Evolutionary conservation across 2,888 invertebrate species (phyloP), one percentile per base, ranked within the genome.

Genomic region (Branchellion lobata): DNA sequence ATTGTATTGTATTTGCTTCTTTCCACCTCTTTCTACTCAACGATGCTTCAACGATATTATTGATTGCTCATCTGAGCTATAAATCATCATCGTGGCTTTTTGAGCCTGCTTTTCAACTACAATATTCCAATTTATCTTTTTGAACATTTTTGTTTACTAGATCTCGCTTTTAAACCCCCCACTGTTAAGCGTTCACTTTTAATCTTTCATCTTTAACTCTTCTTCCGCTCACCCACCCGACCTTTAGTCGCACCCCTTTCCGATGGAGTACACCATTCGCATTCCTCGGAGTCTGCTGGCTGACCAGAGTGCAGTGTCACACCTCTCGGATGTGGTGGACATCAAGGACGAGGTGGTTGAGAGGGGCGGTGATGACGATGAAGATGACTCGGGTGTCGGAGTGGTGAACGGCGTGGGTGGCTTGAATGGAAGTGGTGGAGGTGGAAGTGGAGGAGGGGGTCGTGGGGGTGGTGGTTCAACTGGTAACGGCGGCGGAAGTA

Each of bases 331-430:
- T n/a, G 61, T 57, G 24, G 61, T 57, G 61, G 61, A 24, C n/a
- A 57, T 57, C 8, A 57, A 57, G 21, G 61, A 57, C n/a, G n/a
- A 18, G 61, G n/a, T 24, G 21, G n/a, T 24, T 5, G 24, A 57
- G 61, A 24, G 24, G 21, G 61, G 61, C 21, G 61, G 24, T 57
- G 61, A n/a, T 57, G 61, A 57, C n/a, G 61, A 57, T 57, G 40
- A 40, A 14, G 40, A 40, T 40, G 40, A 40, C 40, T 14, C 5
- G 5, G 40, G 40, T 8, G 14, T 40, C 8, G 40, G 40, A 8
- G n/a, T n/a, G 5, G 5, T 24, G 3, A 57, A 57, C 5, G 8
- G 24, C 24, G n/a, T 5, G 5, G n/a, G 24, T 8, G 61, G 3
- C 21, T 5, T 3, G n/a, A 40, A 5, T 40, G 40, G 40, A 8